Conservation (phyloP, 2,113 vertebrate genomes). For the Lampris megalopsis region DNA sequence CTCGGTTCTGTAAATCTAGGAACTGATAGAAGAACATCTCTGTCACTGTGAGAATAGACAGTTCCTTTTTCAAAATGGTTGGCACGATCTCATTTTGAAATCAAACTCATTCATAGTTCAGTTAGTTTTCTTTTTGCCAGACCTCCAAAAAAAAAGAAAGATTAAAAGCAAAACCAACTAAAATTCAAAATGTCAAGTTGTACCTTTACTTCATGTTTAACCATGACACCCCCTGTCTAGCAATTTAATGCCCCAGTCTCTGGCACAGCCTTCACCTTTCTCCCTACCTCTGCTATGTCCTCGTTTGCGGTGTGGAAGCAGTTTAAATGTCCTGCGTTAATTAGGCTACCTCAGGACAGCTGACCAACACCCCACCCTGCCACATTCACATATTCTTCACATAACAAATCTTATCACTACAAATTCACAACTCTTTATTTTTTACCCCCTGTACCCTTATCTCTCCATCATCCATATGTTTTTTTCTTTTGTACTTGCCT, state of each 20-base stretch:
- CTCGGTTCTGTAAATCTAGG: no score
- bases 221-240: no score
- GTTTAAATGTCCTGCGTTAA: no score
- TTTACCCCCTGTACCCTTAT: neutral
- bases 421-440: neutral
- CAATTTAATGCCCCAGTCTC: no score
- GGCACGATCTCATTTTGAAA: no score
- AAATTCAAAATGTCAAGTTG: neutral
- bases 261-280: neutral
- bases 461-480: neutral
- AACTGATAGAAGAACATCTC: no score
- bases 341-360: no score
- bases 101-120: no score
- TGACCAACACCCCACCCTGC: no score
- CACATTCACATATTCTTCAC: conserved; percentile 9
- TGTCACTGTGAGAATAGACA: no score
- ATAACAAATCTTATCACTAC: neutral
- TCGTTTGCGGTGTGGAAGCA: neutral
- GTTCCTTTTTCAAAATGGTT: no score
- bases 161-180: neutral
- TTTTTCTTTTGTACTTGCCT: conserved; percentile 9
- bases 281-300: conserved; percentile 4
- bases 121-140: no score
- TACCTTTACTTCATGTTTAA: conserved; percentile 15
- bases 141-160: neutral